These are phyloP conservation scores for Alentia gelatinosa DNA, from an alignment of 2,888 invertebrate species.

Conservation along the genomic window DNA sequence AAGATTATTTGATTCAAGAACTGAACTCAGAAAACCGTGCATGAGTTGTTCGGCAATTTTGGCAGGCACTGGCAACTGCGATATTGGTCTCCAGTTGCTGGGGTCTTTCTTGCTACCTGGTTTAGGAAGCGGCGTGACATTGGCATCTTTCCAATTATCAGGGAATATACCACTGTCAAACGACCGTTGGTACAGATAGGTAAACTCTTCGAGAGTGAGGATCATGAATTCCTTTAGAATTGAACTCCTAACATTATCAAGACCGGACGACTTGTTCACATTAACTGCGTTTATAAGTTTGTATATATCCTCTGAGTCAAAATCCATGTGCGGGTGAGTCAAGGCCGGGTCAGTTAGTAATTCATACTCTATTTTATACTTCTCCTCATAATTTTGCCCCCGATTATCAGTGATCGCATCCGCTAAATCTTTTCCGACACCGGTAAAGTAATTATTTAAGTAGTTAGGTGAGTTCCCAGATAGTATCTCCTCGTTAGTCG, in stretches of 20 bases:
- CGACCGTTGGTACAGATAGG: neutral
- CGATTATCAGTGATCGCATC: neutral
- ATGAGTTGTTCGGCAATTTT: neutral
- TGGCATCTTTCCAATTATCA: neutral
- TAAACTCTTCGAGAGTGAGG: neutral
- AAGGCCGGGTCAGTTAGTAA: neutral
- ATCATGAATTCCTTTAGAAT: neutral
- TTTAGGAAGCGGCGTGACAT: neutral
- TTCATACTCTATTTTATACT: too few relatives aligned
- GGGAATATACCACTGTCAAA: neutral
- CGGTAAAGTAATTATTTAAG: neutral
- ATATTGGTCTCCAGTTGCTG: neutral
- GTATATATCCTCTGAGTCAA: neutral
- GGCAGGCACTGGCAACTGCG: neutral
- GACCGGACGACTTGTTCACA: neutral
- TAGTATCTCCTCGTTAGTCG: neutral
- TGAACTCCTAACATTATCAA: neutral
- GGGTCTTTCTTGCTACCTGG: neutral
- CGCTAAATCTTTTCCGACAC: neutral
- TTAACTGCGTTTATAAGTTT: neutral
- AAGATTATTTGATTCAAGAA: too few relatives aligned
- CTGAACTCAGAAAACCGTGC: neutral
- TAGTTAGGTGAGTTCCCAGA: neutral
- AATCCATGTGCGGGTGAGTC: neutral
- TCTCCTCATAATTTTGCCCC: neutral